These are phyloP conservation scores for Phylloscopus collybita DNA, from an alignment of 2,797 vertebrate species.

Conservation along the genomic window DNA sequence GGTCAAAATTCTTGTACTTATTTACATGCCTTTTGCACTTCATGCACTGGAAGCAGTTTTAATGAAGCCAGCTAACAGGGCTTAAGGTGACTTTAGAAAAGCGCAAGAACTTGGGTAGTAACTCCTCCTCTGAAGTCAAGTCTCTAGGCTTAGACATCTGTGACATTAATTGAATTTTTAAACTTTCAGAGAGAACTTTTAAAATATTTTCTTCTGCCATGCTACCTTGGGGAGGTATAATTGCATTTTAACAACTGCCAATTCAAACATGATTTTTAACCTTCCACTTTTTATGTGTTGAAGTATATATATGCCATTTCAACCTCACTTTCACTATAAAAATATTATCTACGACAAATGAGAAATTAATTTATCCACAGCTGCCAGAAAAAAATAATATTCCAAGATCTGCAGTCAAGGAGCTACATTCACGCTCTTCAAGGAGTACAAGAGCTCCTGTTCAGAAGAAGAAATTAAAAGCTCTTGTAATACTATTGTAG, in stretches of 20 bases:
- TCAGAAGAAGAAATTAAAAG: constrained; percentile 32
- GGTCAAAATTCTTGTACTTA: background rate
- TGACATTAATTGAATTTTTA: constrained; percentile 75
- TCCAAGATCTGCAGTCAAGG: constrained; percentile 49
- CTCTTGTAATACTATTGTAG: background rate
- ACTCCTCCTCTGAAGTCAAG: constrained; percentile 18
- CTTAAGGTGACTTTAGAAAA: background rate
- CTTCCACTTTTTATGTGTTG: constrained; percentile 73
- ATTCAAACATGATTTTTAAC: constrained; percentile 76
- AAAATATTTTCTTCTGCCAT: constrained; percentile 74
- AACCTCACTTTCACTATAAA: constrained; percentile 75
- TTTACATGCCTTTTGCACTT: background rate
- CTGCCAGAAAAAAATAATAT: constrained; percentile 12
- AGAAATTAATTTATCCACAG: constrained; percentile 76
- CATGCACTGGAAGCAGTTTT: background rate
- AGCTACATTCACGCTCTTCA: constrained; percentile 40
- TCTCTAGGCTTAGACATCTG: constrained; percentile 54
- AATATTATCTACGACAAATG: constrained; percentile 73
- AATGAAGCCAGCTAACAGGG: background rate
- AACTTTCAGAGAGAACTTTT: constrained; percentile 72
- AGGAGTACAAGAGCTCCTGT: background rate
- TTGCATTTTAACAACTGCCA: constrained; percentile 75
- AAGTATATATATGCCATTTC: constrained; percentile 74
- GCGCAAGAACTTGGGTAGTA: background rate
- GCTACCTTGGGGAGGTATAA: constrained; percentile 74